Base-by-base conservation (phyloP, 2,797 vertebrate genomes). In the Premnoplex brunnescens region DNA sequence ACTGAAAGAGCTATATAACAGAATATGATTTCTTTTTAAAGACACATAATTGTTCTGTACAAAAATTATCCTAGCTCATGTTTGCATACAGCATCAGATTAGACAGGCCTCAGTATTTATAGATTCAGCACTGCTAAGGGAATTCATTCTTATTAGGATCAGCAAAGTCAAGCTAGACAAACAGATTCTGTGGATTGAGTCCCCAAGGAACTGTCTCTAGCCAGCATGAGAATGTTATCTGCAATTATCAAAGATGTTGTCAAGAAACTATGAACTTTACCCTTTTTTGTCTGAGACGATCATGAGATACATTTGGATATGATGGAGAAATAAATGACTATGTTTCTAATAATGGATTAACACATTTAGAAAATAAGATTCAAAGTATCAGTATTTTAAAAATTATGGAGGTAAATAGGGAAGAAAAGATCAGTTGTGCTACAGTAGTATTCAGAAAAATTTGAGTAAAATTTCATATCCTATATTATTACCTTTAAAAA, bases 161-260 rank as follows among this genome's bases (percentile, higher is more conserved):
- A 98, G 93, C 87, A 94, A 92, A 97, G 96, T 96, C 89, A 93
- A 94, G 96, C 94, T 97, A 97, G 91, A 81, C 93, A 97, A 97
- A 98, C 93, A 97, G 81, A 97, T 87, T 92, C 96, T 96, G 66
- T 92, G 74, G 85, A 88, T 87, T 81, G 84, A 98, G 67, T 95
- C 97, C 97, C 97, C 83, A 63, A 67, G 97, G 97, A 98, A 66
- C 37, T 19, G 32, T 84, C 30, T 56, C 41, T 68, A 69, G 48
- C 28, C 71, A 97, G 92, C 95, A 93, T 88, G 72, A 96, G 88
- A 97, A 93, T 9, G 22, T 95, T 98, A 98, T 97, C 97, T 97
- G 86, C 39, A 90, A 97, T 98, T 98, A 98, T 98, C 97, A 98
- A 98, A 98, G 95, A 93, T 92, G 76, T 92, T 97, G 97, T 98